Base-by-base conservation (phyloP, 2,797 vertebrate species). In the Spheniscus humboldti region DNA sequence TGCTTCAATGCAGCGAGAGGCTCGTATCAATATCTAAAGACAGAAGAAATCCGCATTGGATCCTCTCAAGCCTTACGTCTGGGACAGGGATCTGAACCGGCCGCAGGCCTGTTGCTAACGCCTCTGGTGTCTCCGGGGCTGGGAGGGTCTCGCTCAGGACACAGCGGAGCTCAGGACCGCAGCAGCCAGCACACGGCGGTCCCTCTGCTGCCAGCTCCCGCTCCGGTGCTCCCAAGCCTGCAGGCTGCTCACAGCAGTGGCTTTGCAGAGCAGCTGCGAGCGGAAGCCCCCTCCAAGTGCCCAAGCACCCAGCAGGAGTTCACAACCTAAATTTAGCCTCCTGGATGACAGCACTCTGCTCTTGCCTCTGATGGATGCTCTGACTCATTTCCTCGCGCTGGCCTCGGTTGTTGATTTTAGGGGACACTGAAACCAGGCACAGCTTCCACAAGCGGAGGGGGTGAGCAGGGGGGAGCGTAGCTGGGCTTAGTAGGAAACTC, bases 371-470 rank as follows among this genome's bases (percentile, higher is more conserved):
- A 52, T n/a, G 63, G 78, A 59, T 63, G 86, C 83, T 55, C 64
- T 64, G 53, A 89, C 66, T 94, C 82, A 85, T 43, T 93, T 94
- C 85, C 95, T 83, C 56, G 17, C 0, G 13, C 72, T 31, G 71
- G 22, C 30, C 18, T 64, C 16, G 5, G 45, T 4, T n/a, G 77
- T 12, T 50, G 37, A 22, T 31, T 72, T 69, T 22, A 62, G 72
- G 86, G 55, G 66, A 41, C 22, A 12, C 63, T 11, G 41, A 63
- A 69, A 67, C 31, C 69, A 59, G 39, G 35, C 57, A 7, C 64
- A 63, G 68, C 63, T 81, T 64, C 84, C 72, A 24, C 27, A 3
- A 18, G 64, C 7, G 0, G 45, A 33, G 23, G 10, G n/a, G 39
- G 19, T 2, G 45, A 43, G 43, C 17, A 3, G 43, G 8, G n/a